These are phyloP conservation scores for Marasmarcha lunaedactyla DNA, from an alignment of 2,888 invertebrate species.

Conservation along the genomic window DNA sequence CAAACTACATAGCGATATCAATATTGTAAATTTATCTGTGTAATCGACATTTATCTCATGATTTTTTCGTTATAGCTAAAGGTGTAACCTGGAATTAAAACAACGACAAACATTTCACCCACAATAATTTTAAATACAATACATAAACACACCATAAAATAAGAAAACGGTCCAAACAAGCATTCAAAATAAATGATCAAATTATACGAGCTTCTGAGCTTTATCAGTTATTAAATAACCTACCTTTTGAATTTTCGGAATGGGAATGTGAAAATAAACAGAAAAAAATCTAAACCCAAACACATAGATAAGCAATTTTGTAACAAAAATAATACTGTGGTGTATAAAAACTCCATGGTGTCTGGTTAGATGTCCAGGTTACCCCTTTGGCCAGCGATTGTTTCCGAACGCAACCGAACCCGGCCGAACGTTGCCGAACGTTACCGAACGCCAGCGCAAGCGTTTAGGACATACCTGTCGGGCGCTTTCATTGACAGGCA, in stretches of 20 bases:
- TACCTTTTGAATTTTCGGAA: conserved; percentile 33
- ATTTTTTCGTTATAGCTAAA: conserved; percentile 26
- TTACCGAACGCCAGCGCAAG: conserved; percentile 55
- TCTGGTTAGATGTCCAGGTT: conserved; percentile 67
- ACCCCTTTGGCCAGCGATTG: conserved; percentile 56
- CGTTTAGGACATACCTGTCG: conserved; percentile 75
- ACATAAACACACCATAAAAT: conserved; percentile 55
- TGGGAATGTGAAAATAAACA: conserved; percentile 19
- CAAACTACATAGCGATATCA: conserved; percentile 33
- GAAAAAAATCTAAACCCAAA: conserved; percentile 46
- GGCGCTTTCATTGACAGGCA: conserved; percentile 82
- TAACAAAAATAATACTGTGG: conserved; percentile 53
- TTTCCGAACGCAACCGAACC: conserved; percentile 55
- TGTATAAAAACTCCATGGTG: conserved; percentile 50
- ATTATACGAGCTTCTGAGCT: conserved; percentile 25
- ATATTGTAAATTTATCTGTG: conserved; percentile 67
- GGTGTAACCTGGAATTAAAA: conserved; percentile 68
- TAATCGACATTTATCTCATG: conserved; percentile 20
- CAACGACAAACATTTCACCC: conserved; percentile 63
- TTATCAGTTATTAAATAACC: conserved; percentile 42
- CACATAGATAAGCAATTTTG: conserved; percentile 66
- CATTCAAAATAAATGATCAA: conserved; percentile 32
- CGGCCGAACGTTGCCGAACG: conserved; percentile 59
- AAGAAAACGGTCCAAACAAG: conserved; percentile 50
- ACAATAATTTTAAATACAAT: conserved; percentile 45